Conservation (phyloP, 1,140 invertebrate genomes). For the Lamellibrachia luymesi region DNA sequence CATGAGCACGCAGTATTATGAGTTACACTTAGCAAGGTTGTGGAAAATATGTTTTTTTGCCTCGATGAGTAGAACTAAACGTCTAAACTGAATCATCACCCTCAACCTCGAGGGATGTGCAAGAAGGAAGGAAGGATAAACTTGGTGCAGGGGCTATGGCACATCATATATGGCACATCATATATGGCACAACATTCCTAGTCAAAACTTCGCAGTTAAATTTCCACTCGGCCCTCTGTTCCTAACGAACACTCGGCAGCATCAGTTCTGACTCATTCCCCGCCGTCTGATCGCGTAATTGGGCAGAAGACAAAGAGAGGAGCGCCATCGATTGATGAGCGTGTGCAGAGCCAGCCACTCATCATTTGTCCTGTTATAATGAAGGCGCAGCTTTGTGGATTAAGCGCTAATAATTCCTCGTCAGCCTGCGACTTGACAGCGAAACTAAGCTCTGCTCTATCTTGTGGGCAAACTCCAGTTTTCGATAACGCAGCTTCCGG, state of each 20-base stretch:
- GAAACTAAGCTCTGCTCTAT: neutral
- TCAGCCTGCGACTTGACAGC: neutral
- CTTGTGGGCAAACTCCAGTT: neutral
- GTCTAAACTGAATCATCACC: too few relatives aligned
- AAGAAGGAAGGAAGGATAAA: too few relatives aligned
- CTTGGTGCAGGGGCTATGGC: too few relatives aligned
- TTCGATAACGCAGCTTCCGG: neutral
- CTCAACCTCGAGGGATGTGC: too few relatives aligned
- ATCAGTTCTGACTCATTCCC: neutral
- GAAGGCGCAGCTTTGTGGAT: neutral
- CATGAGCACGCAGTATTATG: too few relatives aligned
- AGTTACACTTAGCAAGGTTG: too few relatives aligned
- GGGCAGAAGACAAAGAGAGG: neutral
- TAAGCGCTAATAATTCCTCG: neutral
- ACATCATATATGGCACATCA: neutral
- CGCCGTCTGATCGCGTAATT: neutral
- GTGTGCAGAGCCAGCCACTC: neutral
- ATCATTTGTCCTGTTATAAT: neutral
- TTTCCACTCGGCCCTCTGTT: neutral
- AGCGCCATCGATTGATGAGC: neutral
- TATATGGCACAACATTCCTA: neutral
- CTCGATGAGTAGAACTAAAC: too few relatives aligned
- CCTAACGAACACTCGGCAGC: neutral
- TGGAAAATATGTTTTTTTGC: too few relatives aligned
- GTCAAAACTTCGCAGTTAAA: neutral